Evolutionary conservation across 2,113 vertebrate species (phyloP).

Genomic region (Lagopus muta): DNA sequence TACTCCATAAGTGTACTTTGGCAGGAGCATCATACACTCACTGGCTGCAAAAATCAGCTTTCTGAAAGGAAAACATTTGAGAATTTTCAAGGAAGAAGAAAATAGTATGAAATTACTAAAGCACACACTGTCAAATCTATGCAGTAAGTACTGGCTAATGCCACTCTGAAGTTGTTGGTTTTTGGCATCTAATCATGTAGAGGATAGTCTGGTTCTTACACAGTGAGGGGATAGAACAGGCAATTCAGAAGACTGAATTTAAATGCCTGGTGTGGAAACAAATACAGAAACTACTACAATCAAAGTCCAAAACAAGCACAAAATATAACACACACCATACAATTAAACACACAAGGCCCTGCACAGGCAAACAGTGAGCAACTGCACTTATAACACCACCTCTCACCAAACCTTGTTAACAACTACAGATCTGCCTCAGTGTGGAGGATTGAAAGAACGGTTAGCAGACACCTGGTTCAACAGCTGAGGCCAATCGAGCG

Average conservation of each 20-base stretch:
- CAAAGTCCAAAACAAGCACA: background rate
- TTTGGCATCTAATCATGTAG: background rate
- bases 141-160: background rate
- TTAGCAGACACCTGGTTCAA: too few species aligned
- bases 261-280: background rate
- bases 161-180: background rate
- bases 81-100: background rate
- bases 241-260: background rate
- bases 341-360: background rate
- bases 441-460: too few species aligned
- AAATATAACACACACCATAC: background rate
- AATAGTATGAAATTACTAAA: background rate
- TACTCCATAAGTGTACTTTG: background rate
- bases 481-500: too few species aligned
- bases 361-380: too few species aligned
- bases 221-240: rapidly evolving
- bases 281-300: background rate
- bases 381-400: too few species aligned
- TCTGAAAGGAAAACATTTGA: background rate
- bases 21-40: background rate
- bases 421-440: too few species aligned
- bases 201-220: background rate
- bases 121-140: background rate
- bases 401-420: too few species aligned
- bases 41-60: background rate